These are phyloP conservation scores for Psittacula cyanocephala DNA, from an alignment of 2,113 vertebrate genomes.

Conservation along the genomic window DNA sequence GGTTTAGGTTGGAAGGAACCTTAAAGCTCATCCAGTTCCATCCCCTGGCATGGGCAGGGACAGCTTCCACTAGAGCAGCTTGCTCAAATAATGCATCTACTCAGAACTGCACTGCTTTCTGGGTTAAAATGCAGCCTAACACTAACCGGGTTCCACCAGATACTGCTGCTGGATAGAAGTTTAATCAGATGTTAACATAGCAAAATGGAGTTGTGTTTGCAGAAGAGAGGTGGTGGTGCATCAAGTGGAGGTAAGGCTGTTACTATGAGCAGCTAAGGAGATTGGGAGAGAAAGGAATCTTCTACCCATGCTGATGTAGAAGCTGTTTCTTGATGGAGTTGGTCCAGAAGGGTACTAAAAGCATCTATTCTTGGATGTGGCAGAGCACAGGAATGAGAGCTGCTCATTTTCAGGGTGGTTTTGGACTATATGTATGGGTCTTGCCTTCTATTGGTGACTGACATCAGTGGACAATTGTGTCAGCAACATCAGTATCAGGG, in stretches of 20 bases:
- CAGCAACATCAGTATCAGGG: not conserved
- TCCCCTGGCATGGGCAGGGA: not conserved
- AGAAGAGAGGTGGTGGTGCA: not conserved
- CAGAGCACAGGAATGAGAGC: not conserved
- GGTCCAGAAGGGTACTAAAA: not conserved
- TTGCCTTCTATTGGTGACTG: not conserved
- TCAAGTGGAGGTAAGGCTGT: not conserved
- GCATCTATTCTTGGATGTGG: not conserved
- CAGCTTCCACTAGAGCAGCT: not conserved
- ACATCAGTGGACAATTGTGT: not conserved
- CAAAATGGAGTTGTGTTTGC: not conserved
- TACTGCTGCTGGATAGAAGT: not conserved
- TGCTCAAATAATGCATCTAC: rapidly evolving
- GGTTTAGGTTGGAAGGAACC: not conserved
- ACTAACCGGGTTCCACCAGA: rapidly evolving
- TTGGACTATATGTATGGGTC: not conserved
- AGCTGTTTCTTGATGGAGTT: not conserved
- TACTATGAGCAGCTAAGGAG: not conserved
- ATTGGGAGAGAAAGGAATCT: not conserved
- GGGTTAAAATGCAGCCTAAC: not conserved
- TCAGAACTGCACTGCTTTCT: not conserved
- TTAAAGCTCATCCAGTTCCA: not conserved
- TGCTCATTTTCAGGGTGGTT: no score
- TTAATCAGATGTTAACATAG: not conserved
- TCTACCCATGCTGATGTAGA: not conserved